Evolutionary conservation across 2,797 vertebrate genomes (phyloP).

Genomic region (Enteromius viviparus): DNA sequence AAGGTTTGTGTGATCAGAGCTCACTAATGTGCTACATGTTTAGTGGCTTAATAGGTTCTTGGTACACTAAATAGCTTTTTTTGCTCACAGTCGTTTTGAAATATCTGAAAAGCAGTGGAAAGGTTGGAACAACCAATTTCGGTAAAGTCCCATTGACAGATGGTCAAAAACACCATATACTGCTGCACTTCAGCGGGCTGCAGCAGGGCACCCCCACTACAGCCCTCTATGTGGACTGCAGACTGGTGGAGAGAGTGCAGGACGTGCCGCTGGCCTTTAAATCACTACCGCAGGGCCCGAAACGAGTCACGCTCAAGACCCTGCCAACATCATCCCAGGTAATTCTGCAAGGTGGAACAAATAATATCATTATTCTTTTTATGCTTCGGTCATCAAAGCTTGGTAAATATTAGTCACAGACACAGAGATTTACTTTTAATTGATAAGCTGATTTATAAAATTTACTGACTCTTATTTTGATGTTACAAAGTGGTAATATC

Average conservation of each 20-base stretch:
- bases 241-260: conserved; percentile 81
- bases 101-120: conserved; percentile 87
- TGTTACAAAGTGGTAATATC: background rate
- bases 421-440: too few species aligned
- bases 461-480: too few species aligned
- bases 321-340: conserved; percentile 86
- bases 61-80: background rate
- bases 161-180: conserved; percentile 84
- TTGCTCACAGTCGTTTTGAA: conserved; percentile 62
- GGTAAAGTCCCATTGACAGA: conserved; percentile 88
- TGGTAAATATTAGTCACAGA: too few species aligned
- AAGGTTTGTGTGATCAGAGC: conserved; percentile 75
- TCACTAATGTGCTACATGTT: background rate
- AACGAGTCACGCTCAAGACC: conserved; percentile 82
- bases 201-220: conserved; percentile 76
- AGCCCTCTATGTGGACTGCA: conserved; percentile 91
- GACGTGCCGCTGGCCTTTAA: conserved; percentile 87
- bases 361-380: background rate
- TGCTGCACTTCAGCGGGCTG: conserved; percentile 87
- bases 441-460: too few species aligned
- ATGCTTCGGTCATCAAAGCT: too few species aligned
- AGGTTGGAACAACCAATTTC: conserved; percentile 82
- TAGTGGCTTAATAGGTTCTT: background rate
- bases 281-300: conserved; percentile 74
- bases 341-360: background rate